These are phyloP conservation scores for Potamilus streckersoni DNA, from an alignment of 1,140 invertebrate species.

Conservation along the genomic window DNA sequence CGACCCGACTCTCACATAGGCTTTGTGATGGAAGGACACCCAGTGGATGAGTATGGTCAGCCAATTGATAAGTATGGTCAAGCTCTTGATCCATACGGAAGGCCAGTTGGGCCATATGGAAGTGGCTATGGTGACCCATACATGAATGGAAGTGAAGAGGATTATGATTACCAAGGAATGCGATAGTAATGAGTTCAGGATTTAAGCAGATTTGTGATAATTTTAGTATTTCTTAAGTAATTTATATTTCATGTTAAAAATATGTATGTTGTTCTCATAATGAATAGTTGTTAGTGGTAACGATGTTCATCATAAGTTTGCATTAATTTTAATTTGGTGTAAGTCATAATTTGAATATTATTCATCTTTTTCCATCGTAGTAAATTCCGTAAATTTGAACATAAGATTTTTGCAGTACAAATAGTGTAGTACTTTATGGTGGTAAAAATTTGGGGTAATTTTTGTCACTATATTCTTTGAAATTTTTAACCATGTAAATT, in stretches of 20 bases:
- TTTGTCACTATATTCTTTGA: no score
- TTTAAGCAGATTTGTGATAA: not conserved
- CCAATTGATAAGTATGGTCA: conserved; percentile 38
- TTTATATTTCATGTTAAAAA: not conserved
- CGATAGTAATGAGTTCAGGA: conserved; percentile 12
- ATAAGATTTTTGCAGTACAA: no score
- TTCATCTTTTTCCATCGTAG: no score
- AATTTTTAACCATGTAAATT: no score
- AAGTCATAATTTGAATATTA: no score
- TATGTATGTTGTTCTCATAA: no score
- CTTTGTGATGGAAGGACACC: conserved; percentile 50
- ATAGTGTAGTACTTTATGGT: no score
- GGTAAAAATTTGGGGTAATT: no score
- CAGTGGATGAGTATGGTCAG: conserved; percentile 43
- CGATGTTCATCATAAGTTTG: no score
- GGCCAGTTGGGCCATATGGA: conserved; percentile 27
- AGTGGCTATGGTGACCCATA: not conserved
- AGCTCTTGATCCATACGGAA: conserved; percentile 32
- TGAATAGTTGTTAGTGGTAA: not conserved
- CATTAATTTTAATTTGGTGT: no score
- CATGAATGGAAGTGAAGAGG: not conserved
- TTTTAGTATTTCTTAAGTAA: conserved; percentile 11
- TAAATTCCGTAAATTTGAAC: no score
- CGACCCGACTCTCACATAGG: conserved; percentile 61
- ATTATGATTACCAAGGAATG: conserved; percentile 5